phyloP scores from a whole-genome alignment of 2,113 vertebrate species.

The Ageneiosus marmoratus region DNA sequence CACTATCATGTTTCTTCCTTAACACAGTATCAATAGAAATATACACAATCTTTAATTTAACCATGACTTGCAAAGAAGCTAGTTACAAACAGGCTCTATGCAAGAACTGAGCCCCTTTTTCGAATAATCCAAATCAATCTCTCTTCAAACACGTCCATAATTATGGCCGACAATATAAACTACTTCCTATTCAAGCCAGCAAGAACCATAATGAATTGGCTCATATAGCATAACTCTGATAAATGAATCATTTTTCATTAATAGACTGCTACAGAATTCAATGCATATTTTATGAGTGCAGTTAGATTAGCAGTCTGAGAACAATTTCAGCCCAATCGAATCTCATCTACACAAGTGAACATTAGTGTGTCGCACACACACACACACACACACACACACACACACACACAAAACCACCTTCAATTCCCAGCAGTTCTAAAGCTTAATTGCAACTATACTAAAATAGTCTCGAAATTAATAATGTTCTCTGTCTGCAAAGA shows the following conservation, averaged over 20 bases:
- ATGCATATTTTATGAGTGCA: slow-evolving; percentile 13
- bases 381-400: neutral
- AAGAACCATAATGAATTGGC: neutral
- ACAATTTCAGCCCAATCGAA: slow-evolving; percentile 25
- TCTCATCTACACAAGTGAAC: neutral
- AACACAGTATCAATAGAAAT: neutral
- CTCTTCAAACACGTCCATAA: neutral
- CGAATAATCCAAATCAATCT: neutral
- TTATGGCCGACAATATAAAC: neutral
- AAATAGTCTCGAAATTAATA: slow-evolving; percentile 53
- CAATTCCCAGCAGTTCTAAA: slow-evolving; percentile 30
- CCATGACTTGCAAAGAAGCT: neutral
- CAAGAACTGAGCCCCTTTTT: neutral
- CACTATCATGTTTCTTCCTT: neutral
- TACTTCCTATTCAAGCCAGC: neutral
- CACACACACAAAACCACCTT: neutral
- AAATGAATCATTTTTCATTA: slow-evolving; percentile 26
- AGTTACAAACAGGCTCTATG: neutral
- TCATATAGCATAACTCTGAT: neutral
- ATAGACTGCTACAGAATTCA: neutral
- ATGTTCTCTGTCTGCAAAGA: slow-evolving; percentile 40
- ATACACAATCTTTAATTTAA: neutral
- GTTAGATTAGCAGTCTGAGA: neutral
- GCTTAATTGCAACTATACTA: slow-evolving; percentile 37
- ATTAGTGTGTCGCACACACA: neutral